Evolutionary conservation across 1,140 invertebrate genomes (phyloP).

Genomic region (Drosophila subpulchrella): DNA sequence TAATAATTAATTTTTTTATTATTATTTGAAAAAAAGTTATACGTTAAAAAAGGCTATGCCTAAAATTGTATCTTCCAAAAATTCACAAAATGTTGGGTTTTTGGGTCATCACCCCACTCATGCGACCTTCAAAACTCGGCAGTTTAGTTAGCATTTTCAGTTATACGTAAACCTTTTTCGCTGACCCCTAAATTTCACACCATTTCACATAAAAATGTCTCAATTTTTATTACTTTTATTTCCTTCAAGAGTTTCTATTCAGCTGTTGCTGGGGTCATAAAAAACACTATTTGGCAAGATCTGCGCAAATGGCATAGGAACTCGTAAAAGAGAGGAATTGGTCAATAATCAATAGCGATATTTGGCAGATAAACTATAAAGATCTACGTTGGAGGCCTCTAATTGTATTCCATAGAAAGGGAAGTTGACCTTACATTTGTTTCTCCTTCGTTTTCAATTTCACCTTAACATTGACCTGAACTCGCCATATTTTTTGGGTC

Average conservation of each 20-base stretch:
- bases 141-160: slow-evolving; percentile 14
- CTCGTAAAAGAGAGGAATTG: background rate
- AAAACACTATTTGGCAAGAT: slow-evolving; percentile 19
- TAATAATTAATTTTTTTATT: too few relatives aligned
- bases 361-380: slow-evolving; percentile 38
- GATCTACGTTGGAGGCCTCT: slow-evolving; percentile 6
- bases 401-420: background rate
- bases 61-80: background rate
- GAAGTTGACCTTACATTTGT: slow-evolving; percentile 6
- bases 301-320: background rate
- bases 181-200: slow-evolving; percentile 32
- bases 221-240: slow-evolving; percentile 16
- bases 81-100: background rate
- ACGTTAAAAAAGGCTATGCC: too few relatives aligned
- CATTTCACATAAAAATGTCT: slow-evolving; percentile 29
- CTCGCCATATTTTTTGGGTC: slow-evolving; percentile 53
- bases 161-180: background rate
- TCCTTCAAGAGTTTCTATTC: background rate
- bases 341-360: slow-evolving; percentile 27
- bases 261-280: slow-evolving; percentile 2
- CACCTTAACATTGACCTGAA: slow-evolving; percentile 76
- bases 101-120: slow-evolving; percentile 1
- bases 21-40: background rate
- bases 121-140: background rate
- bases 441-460: slow-evolving; percentile 34